A percentile compares a stretch with the other conserved stretches of the same genome.
phyloP scores from a whole-genome alignment of 2,113 vertebrate species.

The zebrafish (Danio rerio) region GRCz12tu NC_133180.1:36020001-36020500 shows the following conservation, averaged over 20 bases:
- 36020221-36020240: background rate
- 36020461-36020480: background rate
- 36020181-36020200: background rate
- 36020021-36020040: background rate
- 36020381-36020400: background rate
- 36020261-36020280: background rate
- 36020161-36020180: constrained; percentile 9
- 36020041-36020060: background rate
- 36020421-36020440: background rate
- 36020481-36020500: background rate
- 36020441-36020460: background rate
- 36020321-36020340: background rate
- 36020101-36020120: background rate
- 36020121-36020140: background rate
- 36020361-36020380: background rate
- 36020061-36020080: background rate
- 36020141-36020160: background rate
- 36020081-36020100: background rate
- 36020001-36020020: background rate
- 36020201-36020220: background rate
- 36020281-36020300: constrained; percentile 9
- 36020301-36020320: background rate
- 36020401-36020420: background rate
- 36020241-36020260: background rate
- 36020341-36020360: background rate